Conservation (phyloP, 23 tunicate genomes). For the Diplosoma virens region DNA sequence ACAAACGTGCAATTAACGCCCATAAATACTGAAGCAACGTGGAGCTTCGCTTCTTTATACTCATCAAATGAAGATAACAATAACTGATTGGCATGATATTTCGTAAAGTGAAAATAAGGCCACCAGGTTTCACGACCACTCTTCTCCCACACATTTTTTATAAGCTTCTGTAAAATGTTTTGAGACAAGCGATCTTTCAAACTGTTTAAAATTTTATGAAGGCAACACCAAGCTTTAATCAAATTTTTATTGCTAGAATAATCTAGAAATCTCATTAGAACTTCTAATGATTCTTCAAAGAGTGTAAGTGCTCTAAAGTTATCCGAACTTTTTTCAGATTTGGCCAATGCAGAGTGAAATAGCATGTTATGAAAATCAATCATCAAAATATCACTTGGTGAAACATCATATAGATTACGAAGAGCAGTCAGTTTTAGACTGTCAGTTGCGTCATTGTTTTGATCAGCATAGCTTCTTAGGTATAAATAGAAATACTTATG, state of each 20-base stretch:
- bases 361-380: not conserved
- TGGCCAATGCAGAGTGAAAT: not conserved
- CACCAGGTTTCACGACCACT: constrained; percentile 21
- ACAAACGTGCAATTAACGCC: not conserved
- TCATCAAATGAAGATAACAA: not conserved
- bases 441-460: not conserved
- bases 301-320: not conserved
- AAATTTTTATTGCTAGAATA: not conserved
- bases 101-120: constrained; percentile 20
- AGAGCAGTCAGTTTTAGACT: not conserved
- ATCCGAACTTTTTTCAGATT: not conserved
- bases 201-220: not conserved
- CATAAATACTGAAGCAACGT: constrained; percentile 6
- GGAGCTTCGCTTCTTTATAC: not conserved
- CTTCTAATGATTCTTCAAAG: constrained; percentile 3
- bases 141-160: not conserved
- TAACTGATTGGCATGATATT: not conserved
- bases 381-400: constrained; percentile 1
- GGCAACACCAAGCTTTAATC: not conserved
- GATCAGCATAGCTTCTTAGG: not conserved
- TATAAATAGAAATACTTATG: constrained; percentile 34
- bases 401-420: not conserved
- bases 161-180: not conserved
- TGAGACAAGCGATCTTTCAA: not conserved
- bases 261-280: not conserved